Evolutionary conservation across 2,797 vertebrate genomes (phyloP).

Genomic region (Malacoctenus gilli): DNA sequence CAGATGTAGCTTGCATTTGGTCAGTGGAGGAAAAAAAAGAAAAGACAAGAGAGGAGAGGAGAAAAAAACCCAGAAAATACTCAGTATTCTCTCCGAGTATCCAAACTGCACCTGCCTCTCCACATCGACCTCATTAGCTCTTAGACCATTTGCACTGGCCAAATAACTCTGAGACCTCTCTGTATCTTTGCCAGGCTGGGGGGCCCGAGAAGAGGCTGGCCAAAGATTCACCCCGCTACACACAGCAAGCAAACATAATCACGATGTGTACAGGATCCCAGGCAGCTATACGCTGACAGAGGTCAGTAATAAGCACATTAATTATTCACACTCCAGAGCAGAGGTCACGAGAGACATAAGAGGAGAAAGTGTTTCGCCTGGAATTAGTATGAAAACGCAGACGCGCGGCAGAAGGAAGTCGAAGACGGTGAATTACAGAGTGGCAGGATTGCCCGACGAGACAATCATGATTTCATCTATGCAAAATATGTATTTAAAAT

Average conservation of each 20-base stretch:
- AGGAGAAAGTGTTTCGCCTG: slow-evolving; percentile 20
- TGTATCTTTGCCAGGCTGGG: slow-evolving; percentile 71
- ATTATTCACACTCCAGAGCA: slow-evolving; percentile 54
- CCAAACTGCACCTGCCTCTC: slow-evolving; percentile 80
- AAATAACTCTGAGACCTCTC: slow-evolving; percentile 79
- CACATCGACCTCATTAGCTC: slow-evolving; percentile 81
- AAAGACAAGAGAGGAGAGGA: slow-evolving; percentile 4
- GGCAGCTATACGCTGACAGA: slow-evolving; percentile 38
- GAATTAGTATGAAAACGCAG: slow-evolving; percentile 16
- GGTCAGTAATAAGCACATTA: slow-evolving; percentile 58
- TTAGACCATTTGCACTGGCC: slow-evolving; percentile 71
- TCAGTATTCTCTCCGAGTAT: slow-evolving; percentile 81
- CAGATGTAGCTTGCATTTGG: slow-evolving; percentile 20
- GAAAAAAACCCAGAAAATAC: slow-evolving; percentile 54
- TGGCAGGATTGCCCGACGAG: too few relatives aligned
- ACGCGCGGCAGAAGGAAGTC: too few relatives aligned
- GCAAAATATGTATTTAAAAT: too few relatives aligned
- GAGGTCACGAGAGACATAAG: slow-evolving; percentile 30
- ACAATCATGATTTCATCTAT: too few relatives aligned
- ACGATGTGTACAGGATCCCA: slow-evolving; percentile 33
- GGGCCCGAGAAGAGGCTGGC: slow-evolving; percentile 51
- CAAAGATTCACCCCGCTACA: slow-evolving; percentile 57
- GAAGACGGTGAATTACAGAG: slow-evolving; percentile 5
- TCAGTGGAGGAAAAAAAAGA: slow-evolving; percentile 25
- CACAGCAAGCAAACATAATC: slow-evolving; percentile 42